These are phyloP conservation scores for Apamea crenata DNA, from an alignment of 2,888 invertebrate species.

Conservation along the genomic window DNA sequence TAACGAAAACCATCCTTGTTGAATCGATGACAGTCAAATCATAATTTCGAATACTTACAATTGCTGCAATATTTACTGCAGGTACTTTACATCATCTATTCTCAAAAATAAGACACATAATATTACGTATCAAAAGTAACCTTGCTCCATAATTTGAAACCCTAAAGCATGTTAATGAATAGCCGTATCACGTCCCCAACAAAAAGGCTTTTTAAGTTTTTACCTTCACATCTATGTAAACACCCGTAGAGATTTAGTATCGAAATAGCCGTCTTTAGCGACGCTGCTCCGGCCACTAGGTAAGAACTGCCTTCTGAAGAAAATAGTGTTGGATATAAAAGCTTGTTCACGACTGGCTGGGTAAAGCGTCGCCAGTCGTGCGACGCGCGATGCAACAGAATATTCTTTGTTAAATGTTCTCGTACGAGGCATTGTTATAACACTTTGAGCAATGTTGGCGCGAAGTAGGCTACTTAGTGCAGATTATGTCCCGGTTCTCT, in stretches of 20 bases:
- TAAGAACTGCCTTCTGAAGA: slow-evolving; percentile 42
- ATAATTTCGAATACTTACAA: not conserved
- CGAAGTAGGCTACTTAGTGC: slow-evolving; percentile 33
- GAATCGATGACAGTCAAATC: not conserved
- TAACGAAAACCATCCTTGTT: not conserved
- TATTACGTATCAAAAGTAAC: not conserved
- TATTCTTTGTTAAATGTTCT: slow-evolving; percentile 50
- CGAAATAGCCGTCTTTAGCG: slow-evolving; percentile 62
- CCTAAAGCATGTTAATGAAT: slow-evolving; percentile 23
- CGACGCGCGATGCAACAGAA: slow-evolving; percentile 20
- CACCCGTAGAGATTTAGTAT: slow-evolving; percentile 45
- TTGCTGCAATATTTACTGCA: not conserved
- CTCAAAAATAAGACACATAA: not conserved
- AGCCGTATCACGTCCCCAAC: not conserved
- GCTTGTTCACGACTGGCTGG: slow-evolving; percentile 43
- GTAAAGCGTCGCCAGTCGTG: slow-evolving; percentile 10
- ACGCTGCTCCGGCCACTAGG: slow-evolving; percentile 47
- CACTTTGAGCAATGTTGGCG: slow-evolving; percentile 35
- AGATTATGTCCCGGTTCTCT: slow-evolving; percentile 10
- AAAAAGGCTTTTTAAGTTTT: slow-evolving; percentile 42
- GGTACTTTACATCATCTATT: not conserved
- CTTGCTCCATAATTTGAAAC: slow-evolving; percentile 3
- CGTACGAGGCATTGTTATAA: slow-evolving; percentile 36
- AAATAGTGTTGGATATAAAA: slow-evolving; percentile 46
- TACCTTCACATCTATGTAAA: slow-evolving; percentile 29